Conservation (phyloP, 2,888 invertebrate genomes). For the Sphaeridia pumilis region DNA sequence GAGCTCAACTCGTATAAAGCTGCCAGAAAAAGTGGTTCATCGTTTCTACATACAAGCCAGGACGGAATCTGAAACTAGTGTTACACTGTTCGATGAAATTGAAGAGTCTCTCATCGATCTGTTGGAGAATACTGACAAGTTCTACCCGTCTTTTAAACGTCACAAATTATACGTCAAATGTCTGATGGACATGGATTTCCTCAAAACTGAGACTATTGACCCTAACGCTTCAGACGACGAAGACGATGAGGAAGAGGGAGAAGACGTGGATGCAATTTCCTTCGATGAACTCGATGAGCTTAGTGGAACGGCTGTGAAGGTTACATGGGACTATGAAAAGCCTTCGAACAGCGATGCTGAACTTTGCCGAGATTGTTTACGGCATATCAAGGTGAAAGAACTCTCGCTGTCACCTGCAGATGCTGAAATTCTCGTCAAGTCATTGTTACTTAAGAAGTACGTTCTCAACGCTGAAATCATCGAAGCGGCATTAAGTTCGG, state of each 20-base stretch:
- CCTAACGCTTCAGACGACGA: slow-evolving; percentile 38
- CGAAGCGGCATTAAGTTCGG: slow-evolving; percentile 57
- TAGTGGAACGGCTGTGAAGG: background rate
- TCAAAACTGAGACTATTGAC: slow-evolving; percentile 44
- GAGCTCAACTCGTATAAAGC: slow-evolving; percentile 50
- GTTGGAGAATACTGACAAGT: slow-evolving; percentile 49
- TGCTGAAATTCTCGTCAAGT: slow-evolving; percentile 26
- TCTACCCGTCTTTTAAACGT: slow-evolving; percentile 53
- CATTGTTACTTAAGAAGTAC: slow-evolving; percentile 24
- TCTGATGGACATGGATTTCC: slow-evolving; percentile 57
- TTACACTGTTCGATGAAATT: slow-evolving; percentile 73
- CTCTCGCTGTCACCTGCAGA: slow-evolving; percentile 22
- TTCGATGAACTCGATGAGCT: slow-evolving; percentile 39
- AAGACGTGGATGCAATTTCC: slow-evolving; percentile 46
- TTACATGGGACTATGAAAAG: background rate
- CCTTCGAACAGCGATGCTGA: slow-evolving; percentile 22
- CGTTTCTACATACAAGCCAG: slow-evolving; percentile 51
- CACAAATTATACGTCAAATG: slow-evolving; percentile 56
- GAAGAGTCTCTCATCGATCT: slow-evolving; percentile 58
- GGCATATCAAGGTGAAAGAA: slow-evolving; percentile 17
- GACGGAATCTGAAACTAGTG: slow-evolving; percentile 49
- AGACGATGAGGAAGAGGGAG: slow-evolving; percentile 46
- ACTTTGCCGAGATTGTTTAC: slow-evolving; percentile 33
- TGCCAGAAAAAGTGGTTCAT: slow-evolving; percentile 52
- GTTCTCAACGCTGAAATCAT: slow-evolving; percentile 30